These are phyloP conservation scores for Pseudococcus viburni DNA, from an alignment of 2,888 invertebrate genomes.

Conservation along the genomic window DNA sequence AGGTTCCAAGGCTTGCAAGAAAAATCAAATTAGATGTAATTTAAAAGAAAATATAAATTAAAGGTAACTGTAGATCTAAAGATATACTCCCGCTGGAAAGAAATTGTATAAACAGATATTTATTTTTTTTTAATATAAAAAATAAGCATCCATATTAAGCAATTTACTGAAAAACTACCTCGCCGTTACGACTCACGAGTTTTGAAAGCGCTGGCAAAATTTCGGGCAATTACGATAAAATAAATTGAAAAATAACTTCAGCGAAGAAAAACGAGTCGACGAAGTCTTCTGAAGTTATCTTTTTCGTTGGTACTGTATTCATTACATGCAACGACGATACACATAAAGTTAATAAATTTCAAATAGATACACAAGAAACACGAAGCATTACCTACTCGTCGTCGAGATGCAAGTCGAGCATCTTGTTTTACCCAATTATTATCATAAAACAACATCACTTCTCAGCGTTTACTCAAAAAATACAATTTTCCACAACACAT, in stretches of 20 bases:
- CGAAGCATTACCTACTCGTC: background rate
- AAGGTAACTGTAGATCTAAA: background rate
- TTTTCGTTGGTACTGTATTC: background rate
- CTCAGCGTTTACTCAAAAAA: background rate
- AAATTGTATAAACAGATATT: background rate
- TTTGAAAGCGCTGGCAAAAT: background rate
- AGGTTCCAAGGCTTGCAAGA: background rate
- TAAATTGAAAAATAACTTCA: constrained; percentile 9
- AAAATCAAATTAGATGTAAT: background rate
- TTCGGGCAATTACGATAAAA: background rate
- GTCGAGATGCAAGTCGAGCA: background rate
- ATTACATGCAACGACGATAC: background rate
- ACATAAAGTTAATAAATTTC: constrained; percentile 16
- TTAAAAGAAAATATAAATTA: constrained; percentile 6
- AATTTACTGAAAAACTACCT: background rate
- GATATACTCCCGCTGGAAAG: background rate
- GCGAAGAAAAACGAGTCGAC: background rate
- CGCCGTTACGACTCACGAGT: background rate
- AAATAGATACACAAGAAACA: background rate
- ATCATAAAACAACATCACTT: constrained; percentile 38
- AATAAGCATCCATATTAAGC: background rate
- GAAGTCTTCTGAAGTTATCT: background rate
- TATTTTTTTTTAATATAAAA: background rate
- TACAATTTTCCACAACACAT: constrained; percentile 16
- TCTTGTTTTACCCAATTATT: constrained; percentile 27